These are phyloP conservation scores for Ceyx margarethae DNA, from an alignment of 2,113 vertebrate species.

Conservation along the genomic window DNA sequence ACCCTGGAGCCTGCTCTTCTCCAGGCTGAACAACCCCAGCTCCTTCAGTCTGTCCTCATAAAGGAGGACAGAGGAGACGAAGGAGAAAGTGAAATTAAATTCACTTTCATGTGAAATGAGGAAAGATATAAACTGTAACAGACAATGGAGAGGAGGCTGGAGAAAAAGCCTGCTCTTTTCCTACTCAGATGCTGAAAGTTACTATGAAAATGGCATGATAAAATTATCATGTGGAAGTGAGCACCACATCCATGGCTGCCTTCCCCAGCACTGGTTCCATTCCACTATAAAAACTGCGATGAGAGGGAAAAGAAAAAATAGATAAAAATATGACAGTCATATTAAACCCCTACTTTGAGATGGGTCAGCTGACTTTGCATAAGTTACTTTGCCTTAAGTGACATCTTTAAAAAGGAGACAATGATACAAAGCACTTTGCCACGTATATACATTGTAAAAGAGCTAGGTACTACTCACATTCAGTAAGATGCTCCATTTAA, in stretches of 20 bases:
- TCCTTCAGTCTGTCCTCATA: no score
- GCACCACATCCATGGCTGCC: background rate
- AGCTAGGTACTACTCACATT: background rate
- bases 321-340: background rate
- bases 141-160: background rate
- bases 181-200: background rate
- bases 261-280: background rate
- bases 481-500: no score
- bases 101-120: background rate
- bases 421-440: background rate
- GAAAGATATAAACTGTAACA: background rate
- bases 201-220: background rate
- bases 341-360: background rate
- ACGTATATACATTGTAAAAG: background rate
- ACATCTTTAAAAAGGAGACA: background rate
- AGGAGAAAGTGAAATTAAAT: background rate
- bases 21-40: no score
- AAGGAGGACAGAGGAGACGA: background rate
- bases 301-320: background rate
- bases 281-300: background rate
- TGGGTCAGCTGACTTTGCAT: background rate
- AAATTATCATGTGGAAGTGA: background rate
- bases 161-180: background rate
- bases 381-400: background rate
- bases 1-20: no score